Conservation (phyloP, 2,888 invertebrate species). For the Lomographa bimaculata region DNA sequence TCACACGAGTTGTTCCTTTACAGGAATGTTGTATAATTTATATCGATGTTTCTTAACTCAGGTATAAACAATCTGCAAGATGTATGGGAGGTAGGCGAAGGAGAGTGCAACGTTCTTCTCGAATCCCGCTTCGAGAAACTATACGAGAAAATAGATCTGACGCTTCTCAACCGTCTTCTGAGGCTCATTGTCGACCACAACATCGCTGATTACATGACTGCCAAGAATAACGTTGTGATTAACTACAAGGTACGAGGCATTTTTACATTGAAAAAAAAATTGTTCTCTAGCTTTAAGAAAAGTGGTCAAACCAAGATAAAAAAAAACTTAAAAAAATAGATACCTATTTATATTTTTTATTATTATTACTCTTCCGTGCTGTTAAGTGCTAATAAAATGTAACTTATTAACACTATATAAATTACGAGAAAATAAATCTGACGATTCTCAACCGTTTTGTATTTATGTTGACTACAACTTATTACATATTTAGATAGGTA, state of each 20-base stretch:
- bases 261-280: too few species aligned
- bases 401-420: too few species aligned
- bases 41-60: too few species aligned
- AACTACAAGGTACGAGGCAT: slow-evolving; percentile 97
- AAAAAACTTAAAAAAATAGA: too few species aligned
- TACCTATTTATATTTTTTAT: too few species aligned
- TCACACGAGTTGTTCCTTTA: too few species aligned
- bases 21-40: too few species aligned
- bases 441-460: slow-evolving; percentile 97
- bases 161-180: slow-evolving; percentile 96
- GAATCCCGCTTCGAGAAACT: slow-evolving; percentile 99
- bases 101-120: slow-evolving; percentile 98
- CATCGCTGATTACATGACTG: slow-evolving; percentile 99
- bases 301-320: too few species aligned
- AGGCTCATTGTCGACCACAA: slow-evolving; percentile 99
- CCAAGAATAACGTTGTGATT: slow-evolving; percentile 99
- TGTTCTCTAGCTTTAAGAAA: too few species aligned
- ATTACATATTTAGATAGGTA: too few species aligned
- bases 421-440: slow-evolving; percentile 99
- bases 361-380: too few species aligned
- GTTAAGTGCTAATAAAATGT: too few species aligned
- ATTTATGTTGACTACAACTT: slow-evolving; percentile 99
- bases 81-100: slow-evolving; percentile 99
- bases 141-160: slow-evolving; percentile 99
- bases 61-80: slow-evolving; percentile 98